phyloP scores from a whole-genome alignment of 2,113 vertebrate species.

The Myxocyprinus asiaticus region DNA sequence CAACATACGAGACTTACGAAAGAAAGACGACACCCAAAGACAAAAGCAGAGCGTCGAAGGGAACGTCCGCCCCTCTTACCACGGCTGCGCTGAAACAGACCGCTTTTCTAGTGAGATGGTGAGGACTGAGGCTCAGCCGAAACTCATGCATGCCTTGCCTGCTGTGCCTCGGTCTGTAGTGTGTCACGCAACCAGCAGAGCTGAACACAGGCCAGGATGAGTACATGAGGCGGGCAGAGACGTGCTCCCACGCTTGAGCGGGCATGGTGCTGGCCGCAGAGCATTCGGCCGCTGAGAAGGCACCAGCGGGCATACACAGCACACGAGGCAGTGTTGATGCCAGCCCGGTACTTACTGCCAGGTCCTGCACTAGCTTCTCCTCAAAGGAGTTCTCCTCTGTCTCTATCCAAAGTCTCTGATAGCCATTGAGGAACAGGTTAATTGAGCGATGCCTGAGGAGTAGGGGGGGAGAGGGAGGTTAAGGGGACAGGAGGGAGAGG shows the following conservation, averaged over 20 bases:
- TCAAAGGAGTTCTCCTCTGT: constrained; percentile 99
- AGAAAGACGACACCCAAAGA: constrained; percentile 73
- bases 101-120: constrained; percentile 68
- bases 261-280: constrained; percentile 71
- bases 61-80: constrained; percentile 68
- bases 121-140: constrained; percentile 61
- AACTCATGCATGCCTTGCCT: constrained; percentile 77
- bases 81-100: constrained; percentile 65
- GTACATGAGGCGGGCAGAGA: constrained; percentile 62
- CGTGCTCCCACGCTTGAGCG: constrained; percentile 69
- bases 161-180: constrained; percentile 70
- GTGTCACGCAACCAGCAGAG: constrained; percentile 65
- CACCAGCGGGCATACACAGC: constrained; percentile 73
- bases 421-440: constrained; percentile 99
- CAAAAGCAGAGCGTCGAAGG: constrained; percentile 63
- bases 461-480: constrained; percentile 80
- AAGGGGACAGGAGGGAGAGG: constrained; percentile 67
- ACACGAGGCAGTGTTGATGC: constrained; percentile 64
- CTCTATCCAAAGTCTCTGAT: constrained; percentile 99
- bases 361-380: constrained; percentile 99
- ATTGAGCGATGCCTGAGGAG: constrained; percentile 99
- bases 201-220: constrained; percentile 61
- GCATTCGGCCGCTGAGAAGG: constrained; percentile 71
- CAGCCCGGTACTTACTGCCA: constrained; percentile 97
- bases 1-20: constrained; percentile 72